Conservation (phyloP, 1,140 invertebrate genomes). For the Bombus cullumanus region DNA sequence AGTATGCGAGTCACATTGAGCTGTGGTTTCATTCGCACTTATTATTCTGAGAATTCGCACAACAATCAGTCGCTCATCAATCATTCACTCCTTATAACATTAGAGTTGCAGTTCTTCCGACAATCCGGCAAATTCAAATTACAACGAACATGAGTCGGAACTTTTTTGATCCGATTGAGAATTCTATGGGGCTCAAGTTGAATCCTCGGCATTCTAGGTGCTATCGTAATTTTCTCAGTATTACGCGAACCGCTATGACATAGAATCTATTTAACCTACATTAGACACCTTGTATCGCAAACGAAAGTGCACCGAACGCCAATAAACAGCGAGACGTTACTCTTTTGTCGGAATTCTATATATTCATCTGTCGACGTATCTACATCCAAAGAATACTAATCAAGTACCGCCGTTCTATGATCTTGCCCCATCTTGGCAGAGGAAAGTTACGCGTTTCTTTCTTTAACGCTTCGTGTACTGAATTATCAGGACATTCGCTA, state of each 20-base stretch:
- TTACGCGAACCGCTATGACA: slow-evolving; percentile 46
- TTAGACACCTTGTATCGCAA: slow-evolving; percentile 14
- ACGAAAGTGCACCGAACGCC: neutral
- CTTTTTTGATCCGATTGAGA: neutral
- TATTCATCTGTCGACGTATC: neutral
- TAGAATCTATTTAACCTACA: slow-evolving; percentile 68
- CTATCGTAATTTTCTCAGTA: slow-evolving; percentile 5
- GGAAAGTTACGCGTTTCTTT: neutral
- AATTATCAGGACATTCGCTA: neutral
- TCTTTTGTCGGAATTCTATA: neutral
- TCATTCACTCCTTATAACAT: neutral
- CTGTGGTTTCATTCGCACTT: neutral
- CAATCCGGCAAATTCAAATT: neutral
- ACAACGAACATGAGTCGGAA: neutral
- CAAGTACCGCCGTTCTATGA: too few relatives aligned
- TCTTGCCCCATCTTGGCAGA: neutral
- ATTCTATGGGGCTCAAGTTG: neutral
- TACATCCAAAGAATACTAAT: slow-evolving; percentile 20
- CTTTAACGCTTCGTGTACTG: neutral
- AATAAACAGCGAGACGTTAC: neutral
- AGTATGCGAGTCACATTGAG: neutral
- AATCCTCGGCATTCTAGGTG: neutral
- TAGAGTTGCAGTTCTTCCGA: neutral
- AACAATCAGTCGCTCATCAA: neutral
- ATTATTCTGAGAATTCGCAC: neutral